Base-by-base conservation (phyloP, 2,797 vertebrate species). In the Naso thynnoides region DNA sequence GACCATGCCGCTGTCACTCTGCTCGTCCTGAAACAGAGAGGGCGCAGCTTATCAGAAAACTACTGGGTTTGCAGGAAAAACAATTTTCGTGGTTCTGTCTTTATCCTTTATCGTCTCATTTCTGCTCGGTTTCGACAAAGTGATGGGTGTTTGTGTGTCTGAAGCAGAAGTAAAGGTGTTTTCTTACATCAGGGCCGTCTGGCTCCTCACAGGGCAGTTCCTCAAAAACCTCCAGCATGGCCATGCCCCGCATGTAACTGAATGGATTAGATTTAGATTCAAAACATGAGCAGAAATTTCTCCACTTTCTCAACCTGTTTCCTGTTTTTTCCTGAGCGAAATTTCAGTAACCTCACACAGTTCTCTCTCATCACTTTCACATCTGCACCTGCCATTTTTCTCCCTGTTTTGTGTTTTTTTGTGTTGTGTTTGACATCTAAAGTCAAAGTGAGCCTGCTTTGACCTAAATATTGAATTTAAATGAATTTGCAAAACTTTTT, bases 171-270 rank as follows among this genome's bases (percentile, higher is more conserved):
- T 80, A 31, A 61, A 68, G 58, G 54, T 45, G 33, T 39, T 41
- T 42, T 67, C 87, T 92, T 76, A 92, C 97, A 8, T 97, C 92
- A 65, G 88, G 89, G 41, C 84, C 67, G 42, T 86, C 86, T 0
- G 50, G 89, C 76, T 94, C 82, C 70, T 91, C 83, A 7, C 92
- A 89, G 8, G 93, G 88, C 56, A 94, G 89, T 66, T 97, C 95
- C 86, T 97, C 96, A 93, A 97, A 97, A 3, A 95, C 96, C 86
- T 93, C 92, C 63, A 96, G 91, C 56, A 75, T 84, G 69, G 94
- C 93, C 47, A 94, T 76, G 50, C 92, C 92, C 66, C 93, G 96
- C 83, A 96, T 91, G 33, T 96, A 97, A 89, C 96, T 98, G 76
- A 7, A 88, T 11, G 63, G 73, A 62, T 55, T 3, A 14, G 19